Evolutionary conservation across 2,888 invertebrate species (phyloP).

Genomic region (Platerodrilus igneus): DNA sequence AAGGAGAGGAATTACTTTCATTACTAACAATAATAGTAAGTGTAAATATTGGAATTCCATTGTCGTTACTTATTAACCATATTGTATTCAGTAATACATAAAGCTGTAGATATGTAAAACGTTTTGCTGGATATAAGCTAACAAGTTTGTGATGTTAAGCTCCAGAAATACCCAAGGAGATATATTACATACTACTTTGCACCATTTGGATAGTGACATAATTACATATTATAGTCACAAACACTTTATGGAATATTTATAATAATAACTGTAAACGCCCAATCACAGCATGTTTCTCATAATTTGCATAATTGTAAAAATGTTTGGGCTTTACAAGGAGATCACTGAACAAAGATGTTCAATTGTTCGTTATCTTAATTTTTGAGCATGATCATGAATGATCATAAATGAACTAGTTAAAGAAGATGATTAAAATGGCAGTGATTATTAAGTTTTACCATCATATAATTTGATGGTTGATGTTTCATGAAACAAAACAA

Average conservation of each 20-base stretch:
- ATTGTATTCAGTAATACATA: too few relatives aligned
- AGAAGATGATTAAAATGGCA: conserved; percentile 41
- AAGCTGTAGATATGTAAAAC: conserved; percentile 20
- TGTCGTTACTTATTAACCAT: too few relatives aligned
- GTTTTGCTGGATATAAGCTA: conserved; percentile 19
- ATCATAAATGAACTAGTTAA: conserved; percentile 34
- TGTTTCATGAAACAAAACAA: too few relatives aligned
- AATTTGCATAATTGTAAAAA: conserved; percentile 3
- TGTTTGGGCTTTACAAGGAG: conserved; percentile 37
- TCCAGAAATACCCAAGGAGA: conserved; percentile 16
- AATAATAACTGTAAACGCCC: conserved; percentile 34
- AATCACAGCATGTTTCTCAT: conserved; percentile 29
- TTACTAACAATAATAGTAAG: too few relatives aligned
- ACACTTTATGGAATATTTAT: conserved; percentile 22
- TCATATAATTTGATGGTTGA: conserved; percentile 24
- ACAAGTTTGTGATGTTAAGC: conserved; percentile 13
- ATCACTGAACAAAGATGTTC: conserved; percentile 33
- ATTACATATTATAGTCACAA: background rate
- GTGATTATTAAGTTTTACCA: conserved; percentile 37
- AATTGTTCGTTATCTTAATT: too few relatives aligned
- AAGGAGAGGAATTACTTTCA: too few relatives aligned
- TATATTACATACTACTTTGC: too few relatives aligned
- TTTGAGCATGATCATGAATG: conserved; percentile 38
- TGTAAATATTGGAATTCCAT: too few relatives aligned
- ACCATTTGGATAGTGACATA: conserved; percentile 5